A percentile compares a stretch with the other conserved stretches of the same genome.
These are phyloP conservation scores for Albula goreensis DNA, from an alignment of 2,113 vertebrate genomes.

Conservation along the genomic window DNA sequence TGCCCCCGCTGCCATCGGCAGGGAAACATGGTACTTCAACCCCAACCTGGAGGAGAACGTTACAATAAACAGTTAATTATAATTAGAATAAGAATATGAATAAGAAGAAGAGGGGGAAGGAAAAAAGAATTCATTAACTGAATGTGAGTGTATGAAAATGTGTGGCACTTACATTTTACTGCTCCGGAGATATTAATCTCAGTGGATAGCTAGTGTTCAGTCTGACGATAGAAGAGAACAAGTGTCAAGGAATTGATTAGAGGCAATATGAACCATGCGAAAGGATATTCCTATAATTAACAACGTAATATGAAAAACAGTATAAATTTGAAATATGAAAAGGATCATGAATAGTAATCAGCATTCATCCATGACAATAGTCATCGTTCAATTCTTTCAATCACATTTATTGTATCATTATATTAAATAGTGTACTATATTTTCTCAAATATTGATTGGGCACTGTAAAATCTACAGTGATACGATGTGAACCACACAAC, in stretches of 20 bases:
- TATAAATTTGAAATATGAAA: no score
- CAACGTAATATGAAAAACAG: no score
- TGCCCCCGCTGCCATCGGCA: conserved; percentile 56
- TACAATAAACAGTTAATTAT: background rate
- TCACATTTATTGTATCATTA: no score
- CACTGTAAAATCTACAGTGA: no score
- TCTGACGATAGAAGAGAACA: background rate
- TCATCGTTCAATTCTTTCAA: no score
- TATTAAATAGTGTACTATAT: no score
- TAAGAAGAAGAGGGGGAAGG: no score
- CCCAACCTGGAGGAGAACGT: conserved; percentile 45
- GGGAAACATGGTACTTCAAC: conserved; percentile 47
- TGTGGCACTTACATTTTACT: background rate
- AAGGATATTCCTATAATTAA: background rate
- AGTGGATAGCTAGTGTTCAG: background rate
- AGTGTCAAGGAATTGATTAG: background rate
- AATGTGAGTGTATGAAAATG: conserved; percentile 3
- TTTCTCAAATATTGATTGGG: no score
- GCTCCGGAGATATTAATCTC: background rate
- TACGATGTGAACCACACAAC: no score
- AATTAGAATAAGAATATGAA: background rate
- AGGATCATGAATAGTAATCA: no score
- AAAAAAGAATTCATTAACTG: background rate
- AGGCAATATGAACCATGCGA: background rate
- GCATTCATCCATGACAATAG: no score